Evolutionary conservation across 2,888 invertebrate species (phyloP), one percentile per base, ranked within the genome.

Genomic region (Agrilus cyanescens): DNA sequence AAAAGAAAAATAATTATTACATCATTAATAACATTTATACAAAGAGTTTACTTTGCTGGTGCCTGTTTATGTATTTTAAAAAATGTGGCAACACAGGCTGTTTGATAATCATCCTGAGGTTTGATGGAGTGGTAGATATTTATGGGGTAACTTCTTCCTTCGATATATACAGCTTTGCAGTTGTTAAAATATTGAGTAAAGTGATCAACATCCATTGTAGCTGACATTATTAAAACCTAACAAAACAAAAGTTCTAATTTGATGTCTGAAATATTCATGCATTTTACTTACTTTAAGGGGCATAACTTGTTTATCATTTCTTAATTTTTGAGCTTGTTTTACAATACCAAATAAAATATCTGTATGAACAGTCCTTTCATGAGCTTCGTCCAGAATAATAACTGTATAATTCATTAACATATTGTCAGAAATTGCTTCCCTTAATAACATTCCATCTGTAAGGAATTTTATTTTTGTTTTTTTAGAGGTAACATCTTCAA

Each of bases 181-280:
- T 82, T 76, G 56, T 85, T 78, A 63, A 94, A 97, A 64, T 94
- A 98, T 48, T 77, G 73, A 30, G 85, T 81, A 65, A 97, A 95
- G 57, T 88, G 83, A 64, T 91, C 90, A 7, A 91, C 90, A 67
- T 95, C 90, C 90, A 95, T 93, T 12, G 95, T 95, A 1, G 95
- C 95, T 1, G 94, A 95, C 82, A 94, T 94, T 37, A 94, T 73
- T 30, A 95, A 76, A 15, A 90, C 68, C 83, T 85, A 60, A 38
- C 72, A 66, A 42, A 43, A 32, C 16, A 12, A 3, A 16, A 39
- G 14, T 12, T 34, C 15, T 36, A 30, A 37, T 14, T 37, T 33
- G 12, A 30, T 20, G 6, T 15, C 12, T n/a, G 6, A 42, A 40
- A 33, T 38, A n/a, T n/a, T n/a, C 25, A 14, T 41, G 29, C 12